Base-by-base conservation (phyloP, 1,140 invertebrate genomes). In the Drosophila triauraria region DNA sequence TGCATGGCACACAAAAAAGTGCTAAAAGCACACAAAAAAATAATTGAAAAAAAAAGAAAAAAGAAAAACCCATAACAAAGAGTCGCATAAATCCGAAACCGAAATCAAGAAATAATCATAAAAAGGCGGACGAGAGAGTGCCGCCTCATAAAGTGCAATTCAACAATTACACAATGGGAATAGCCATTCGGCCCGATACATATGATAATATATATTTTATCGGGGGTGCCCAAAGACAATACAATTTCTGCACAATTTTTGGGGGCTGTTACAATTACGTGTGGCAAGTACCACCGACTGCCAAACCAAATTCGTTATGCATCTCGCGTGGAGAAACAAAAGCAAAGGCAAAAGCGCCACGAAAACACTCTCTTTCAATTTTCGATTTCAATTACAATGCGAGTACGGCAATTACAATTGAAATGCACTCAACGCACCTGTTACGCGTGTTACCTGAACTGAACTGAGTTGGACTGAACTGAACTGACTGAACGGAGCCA, bases 351-450 rank as follows among this genome's bases (percentile, higher is more conserved):
- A 10, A 46, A 48, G 17, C 27, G 4, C 5, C 42, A 25, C 4
- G 2, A 30, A 40, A 61, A 62, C 48, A 48, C 62, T 38, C 47
- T 68, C 47, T 67, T 70, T 69, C 56, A 47, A 59, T 72, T 71
- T 59, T 70, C 38, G 48, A 70, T 69, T 70, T 70, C 63, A 56
- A 70, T 70, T 70, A 70, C 67, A 70, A 69, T 70, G 65, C 65
- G 47, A 60, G 35, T 48, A 43, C 48, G 58, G 47, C 72, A 76
- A 76, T 76, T 78, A 56, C 65, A 79, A 80, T 80, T 80, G 77
- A 78, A 79, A 79, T 79, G 76, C 76, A 79, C 76, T 79, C 51
- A 58, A 57, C 76, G 75, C 76, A 79, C 76, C 76, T 79, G 76
- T 79, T 79, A 79, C 76, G 76, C 75, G 60, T 64, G 53, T 53